phyloP scores from a whole-genome alignment of 2,113 vertebrate genomes.

The Eleginops maclovinus region DNA sequence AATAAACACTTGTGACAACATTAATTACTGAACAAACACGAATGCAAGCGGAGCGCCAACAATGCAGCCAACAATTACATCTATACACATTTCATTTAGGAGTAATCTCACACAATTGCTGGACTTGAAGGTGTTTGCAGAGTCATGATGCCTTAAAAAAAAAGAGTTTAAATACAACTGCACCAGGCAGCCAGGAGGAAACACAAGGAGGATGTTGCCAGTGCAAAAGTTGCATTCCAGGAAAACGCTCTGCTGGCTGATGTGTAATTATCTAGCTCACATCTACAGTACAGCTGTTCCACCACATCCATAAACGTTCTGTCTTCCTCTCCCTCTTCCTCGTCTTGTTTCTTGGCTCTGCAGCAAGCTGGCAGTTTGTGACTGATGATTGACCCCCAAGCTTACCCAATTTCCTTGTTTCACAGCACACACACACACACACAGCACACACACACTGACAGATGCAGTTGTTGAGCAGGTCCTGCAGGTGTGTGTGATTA shows the following conservation, averaged over 20 bases:
- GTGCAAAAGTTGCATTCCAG: conserved; percentile 57
- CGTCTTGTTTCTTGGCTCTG: conserved; percentile 32
- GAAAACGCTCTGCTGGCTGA: conserved; percentile 39
- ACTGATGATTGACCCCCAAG: conserved; percentile 12
- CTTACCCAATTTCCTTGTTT: conserved; percentile 54
- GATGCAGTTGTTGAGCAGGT: conserved; percentile 43
- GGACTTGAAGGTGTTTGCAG: not conserved
- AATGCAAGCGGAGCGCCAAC: not conserved
- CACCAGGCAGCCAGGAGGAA: conserved; percentile 26
- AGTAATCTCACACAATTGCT: not conserved
- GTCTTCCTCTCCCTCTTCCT: not conserved
- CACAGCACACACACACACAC: conserved; percentile 20
- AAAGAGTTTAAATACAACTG: conserved; percentile 20
- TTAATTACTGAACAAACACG: not conserved
- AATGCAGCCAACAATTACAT: not conserved
- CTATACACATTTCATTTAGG: not conserved
- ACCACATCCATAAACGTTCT: not conserved
- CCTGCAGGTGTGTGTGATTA: conserved; percentile 47
- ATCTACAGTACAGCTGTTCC: not conserved
- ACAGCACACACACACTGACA: conserved; percentile 3
- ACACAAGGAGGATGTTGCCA: conserved; percentile 59
- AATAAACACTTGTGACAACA: not conserved
- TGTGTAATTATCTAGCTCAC: conserved; percentile 13
- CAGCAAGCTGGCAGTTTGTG: conserved; percentile 22
- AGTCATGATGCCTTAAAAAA: not conserved